Conservation (phyloP, 2,113 vertebrate genomes). For the Dunckerocampus dactyliophorus region DNA sequence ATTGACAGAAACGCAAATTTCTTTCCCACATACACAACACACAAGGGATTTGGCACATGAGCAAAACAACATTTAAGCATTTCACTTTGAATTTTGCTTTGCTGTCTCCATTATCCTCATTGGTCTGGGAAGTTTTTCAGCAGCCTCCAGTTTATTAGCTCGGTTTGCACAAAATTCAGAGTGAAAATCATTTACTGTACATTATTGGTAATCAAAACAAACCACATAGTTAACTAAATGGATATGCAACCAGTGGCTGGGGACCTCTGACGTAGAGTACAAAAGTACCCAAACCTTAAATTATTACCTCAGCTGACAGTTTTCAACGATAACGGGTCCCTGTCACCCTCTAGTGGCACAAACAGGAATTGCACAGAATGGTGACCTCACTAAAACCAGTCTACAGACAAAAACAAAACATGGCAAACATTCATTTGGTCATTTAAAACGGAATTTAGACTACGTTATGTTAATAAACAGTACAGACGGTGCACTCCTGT, state of each 20-base stretch:
- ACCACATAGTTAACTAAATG: too few species aligned
- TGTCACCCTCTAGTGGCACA: conserved; percentile 47
- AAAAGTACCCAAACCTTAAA: neutral
- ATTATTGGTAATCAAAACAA: neutral
- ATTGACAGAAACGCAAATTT: too few species aligned
- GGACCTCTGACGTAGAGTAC: neutral
- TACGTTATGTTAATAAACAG: neutral
- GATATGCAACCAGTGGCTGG: neutral
- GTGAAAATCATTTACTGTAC: neutral
- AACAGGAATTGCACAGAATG: conserved; percentile 20
- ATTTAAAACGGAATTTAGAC: too few species aligned
- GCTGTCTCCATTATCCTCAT: too few species aligned
- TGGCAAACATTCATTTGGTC: neutral
- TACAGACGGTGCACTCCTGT: too few species aligned
- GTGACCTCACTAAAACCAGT: neutral
- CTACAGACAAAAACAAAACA: neutral
- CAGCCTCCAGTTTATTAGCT: neutral
- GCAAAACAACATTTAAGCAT: too few species aligned
- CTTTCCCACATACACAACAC: too few species aligned
- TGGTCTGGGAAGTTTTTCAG: neutral
- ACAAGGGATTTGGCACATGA: too few species aligned
- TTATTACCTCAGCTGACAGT: neutral
- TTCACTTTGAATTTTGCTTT: too few species aligned
- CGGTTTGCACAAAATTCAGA: too few species aligned
- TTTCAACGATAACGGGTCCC: neutral